phyloP scores from a whole-genome alignment of 1,140 invertebrate genomes.

The Phenacoccus solenopsis region DNA sequence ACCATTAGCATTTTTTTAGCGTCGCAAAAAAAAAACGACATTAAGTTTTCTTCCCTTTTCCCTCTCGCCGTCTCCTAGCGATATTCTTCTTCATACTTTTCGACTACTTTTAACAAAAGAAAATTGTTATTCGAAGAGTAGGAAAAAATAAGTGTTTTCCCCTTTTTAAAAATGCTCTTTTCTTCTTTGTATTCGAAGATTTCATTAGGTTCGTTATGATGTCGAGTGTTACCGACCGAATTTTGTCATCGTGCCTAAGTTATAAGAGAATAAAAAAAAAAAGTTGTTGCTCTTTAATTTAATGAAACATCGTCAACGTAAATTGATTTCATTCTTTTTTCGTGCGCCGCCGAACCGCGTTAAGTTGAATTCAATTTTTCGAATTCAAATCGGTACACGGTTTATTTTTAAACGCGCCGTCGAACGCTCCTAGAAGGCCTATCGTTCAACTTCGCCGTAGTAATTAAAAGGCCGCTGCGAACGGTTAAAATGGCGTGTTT shows the following conservation, averaged over 20 bases:
- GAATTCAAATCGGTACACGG: not conserved
- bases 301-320: constrained; percentile 6
- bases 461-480: not conserved
- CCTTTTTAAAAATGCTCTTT: not conserved
- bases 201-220: constrained; percentile 15
- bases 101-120: constrained; percentile 8
- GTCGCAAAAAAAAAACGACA: not conserved
- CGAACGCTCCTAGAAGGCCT: not conserved
- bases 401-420: not conserved
- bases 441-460: not conserved
- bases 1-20: not conserved
- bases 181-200: constrained; percentile 7
- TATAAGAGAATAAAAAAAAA: not conserved
- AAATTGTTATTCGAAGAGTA: constrained; percentile 11
- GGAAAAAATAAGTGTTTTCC: constrained; percentile 6
- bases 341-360: not conserved
- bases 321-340: not conserved
- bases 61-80: not conserved
- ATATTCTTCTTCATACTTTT: not conserved
- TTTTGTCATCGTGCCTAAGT: not conserved
- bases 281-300: constrained; percentile 14
- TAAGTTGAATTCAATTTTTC: not conserved
- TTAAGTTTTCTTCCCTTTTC: not conserved
- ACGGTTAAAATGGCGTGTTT: not conserved
- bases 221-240: not conserved